phyloP scores from a whole-genome alignment of 2,113 vertebrate genomes.

The Rhadina sibilatrix region DNA sequence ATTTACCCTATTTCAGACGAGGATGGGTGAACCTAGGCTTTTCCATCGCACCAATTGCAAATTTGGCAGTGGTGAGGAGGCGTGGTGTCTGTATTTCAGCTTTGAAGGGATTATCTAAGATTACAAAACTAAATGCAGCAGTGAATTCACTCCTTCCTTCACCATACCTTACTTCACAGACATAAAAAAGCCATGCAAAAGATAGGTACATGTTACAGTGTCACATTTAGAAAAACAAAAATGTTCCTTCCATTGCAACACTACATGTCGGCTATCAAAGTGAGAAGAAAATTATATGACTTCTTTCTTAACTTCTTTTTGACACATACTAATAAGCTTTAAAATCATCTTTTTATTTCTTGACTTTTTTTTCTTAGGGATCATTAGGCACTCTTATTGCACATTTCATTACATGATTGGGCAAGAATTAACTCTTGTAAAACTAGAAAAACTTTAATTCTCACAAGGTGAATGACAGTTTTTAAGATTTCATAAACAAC shows the following conservation, averaged over 20 bases:
- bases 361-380: neutral
- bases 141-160: neutral
- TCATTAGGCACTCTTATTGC: neutral
- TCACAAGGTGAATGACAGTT: neutral
- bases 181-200: neutral
- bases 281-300: neutral
- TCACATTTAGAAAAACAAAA: neutral
- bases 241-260: neutral
- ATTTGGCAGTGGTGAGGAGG: rapidly evolving
- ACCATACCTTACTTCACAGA: neutral
- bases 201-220: rapidly evolving
- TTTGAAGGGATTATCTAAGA: neutral
- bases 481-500: neutral
- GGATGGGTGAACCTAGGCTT: neutral
- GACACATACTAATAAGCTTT: neutral
- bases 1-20: neutral
- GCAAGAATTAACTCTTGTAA: neutral
- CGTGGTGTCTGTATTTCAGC: neutral
- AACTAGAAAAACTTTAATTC: neutral
- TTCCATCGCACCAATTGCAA: neutral
- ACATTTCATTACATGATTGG: neutral
- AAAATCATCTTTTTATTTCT: neutral
- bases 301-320: neutral
- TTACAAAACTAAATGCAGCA: neutral
- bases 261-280: neutral